Percentiles rank a stretch among this genome's conserved stretches.
These are phyloP conservation scores for Sorex maritimensis DNA, from an alignment of 2,797 vertebrate genomes.

Conservation along the genomic window DNA sequence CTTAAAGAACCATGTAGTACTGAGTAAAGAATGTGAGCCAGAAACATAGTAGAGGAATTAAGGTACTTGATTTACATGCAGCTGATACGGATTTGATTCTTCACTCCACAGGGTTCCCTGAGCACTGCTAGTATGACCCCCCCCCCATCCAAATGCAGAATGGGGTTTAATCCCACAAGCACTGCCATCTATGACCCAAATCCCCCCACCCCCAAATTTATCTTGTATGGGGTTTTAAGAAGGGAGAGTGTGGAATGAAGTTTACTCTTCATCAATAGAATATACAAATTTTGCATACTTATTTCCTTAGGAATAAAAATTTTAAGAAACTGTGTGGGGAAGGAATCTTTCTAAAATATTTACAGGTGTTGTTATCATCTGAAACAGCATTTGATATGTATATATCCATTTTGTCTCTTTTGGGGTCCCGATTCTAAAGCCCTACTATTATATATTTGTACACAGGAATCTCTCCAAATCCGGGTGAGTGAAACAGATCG, in stretches of 20 bases:
- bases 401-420: too few species aligned
- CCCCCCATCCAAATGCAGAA: too few species aligned
- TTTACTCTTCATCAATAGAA: background rate
- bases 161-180: too few species aligned
- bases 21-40: background rate
- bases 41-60: too few species aligned
- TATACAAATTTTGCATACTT: background rate
- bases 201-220: too few species aligned
- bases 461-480: background rate
- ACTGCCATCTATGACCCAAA: too few species aligned
- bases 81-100: too few species aligned
- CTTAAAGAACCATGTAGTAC: background rate
- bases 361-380: background rate
- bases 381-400: too few species aligned
- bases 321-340: background rate
- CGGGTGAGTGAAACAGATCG: fast-evolving
- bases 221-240: too few species aligned
- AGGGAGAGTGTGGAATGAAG: background rate
- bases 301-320: background rate
- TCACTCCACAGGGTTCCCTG: too few species aligned
- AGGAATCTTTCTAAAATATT: background rate
- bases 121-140: too few species aligned
- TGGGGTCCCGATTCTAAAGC: background rate
- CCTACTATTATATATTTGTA: background rate
- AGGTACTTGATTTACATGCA: too few species aligned